Evolutionary conservation across 2,113 vertebrate genomes (phyloP).

Genomic region (Lampris incognitus): DNA sequence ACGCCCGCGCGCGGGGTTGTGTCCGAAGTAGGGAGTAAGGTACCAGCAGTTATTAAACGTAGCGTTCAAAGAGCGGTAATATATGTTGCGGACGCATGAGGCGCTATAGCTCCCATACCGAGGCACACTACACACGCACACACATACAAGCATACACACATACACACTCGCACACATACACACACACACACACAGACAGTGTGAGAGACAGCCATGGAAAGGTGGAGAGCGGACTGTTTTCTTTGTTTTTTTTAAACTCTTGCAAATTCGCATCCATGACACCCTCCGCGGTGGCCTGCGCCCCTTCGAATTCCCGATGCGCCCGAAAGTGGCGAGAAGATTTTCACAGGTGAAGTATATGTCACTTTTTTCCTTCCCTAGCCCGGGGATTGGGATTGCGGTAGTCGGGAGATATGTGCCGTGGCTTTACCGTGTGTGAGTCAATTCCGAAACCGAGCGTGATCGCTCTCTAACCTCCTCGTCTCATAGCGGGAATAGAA

Average conservation of each 20-base stretch:
- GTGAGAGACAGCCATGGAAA: slow-evolving; percentile 82
- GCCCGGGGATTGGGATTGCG: slow-evolving; percentile 75
- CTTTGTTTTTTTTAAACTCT: slow-evolving; percentile 86
- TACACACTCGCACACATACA: no score
- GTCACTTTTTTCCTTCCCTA: slow-evolving; percentile 70
- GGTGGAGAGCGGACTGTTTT: slow-evolving; percentile 79
- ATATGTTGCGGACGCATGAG: slow-evolving; percentile 76
- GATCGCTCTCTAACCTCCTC: slow-evolving; percentile 49
- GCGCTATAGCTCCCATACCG: slow-evolving; percentile 70
- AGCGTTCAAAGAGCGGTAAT: slow-evolving; percentile 59
- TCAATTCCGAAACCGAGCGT: slow-evolving; percentile 42
- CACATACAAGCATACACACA: no score
- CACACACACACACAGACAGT: slow-evolving; percentile 65
- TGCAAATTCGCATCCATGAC: slow-evolving; percentile 75
- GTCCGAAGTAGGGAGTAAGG: no score
- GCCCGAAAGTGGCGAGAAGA: slow-evolving; percentile 67
- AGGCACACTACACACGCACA: no score
- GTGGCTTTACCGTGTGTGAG: slow-evolving; percentile 68
- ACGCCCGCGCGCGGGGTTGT: no score
- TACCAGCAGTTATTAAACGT: not conserved
- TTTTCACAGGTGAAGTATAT: slow-evolving; percentile 81
- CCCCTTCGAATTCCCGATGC: slow-evolving; percentile 72
- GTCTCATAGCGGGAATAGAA: slow-evolving; percentile 30
- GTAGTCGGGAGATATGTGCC: slow-evolving; percentile 73
- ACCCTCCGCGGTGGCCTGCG: slow-evolving; percentile 57